Evolutionary conservation across 2,888 invertebrate genomes (phyloP).

Genomic region (Polyommatus iphigenia): DNA sequence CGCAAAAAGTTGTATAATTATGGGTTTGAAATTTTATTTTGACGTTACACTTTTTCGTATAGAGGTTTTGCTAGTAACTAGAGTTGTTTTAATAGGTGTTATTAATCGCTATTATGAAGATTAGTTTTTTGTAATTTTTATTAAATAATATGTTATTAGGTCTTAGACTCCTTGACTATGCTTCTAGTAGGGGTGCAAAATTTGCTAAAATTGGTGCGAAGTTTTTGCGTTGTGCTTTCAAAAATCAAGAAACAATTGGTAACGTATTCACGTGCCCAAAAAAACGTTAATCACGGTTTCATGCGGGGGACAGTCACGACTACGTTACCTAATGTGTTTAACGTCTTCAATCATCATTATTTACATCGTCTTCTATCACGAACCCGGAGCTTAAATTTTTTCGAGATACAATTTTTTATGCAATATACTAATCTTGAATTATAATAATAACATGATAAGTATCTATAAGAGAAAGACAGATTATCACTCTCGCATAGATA

Average conservation of each 20-base stretch:
- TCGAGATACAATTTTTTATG: too few relatives aligned
- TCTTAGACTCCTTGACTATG: too few relatives aligned
- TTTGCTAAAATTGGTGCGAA: background rate
- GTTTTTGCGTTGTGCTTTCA: background rate
- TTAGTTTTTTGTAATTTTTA: background rate
- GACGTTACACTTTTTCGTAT: background rate
- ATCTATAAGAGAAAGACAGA: too few relatives aligned
- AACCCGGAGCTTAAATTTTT: background rate
- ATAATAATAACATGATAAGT: too few relatives aligned
- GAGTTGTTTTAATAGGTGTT: background rate
- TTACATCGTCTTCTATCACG: background rate
- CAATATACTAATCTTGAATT: too few relatives aligned
- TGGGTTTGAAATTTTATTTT: background rate
- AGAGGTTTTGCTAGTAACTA: background rate
- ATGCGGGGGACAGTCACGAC: slow-evolving; percentile 60
- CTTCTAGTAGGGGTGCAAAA: too few relatives aligned
- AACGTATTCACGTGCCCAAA: slow-evolving; percentile 31
- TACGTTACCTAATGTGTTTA: slow-evolving; percentile 51
- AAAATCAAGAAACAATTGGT: slow-evolving; percentile 39
- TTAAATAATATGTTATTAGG: too few relatives aligned
- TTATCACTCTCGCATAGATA: too few relatives aligned
- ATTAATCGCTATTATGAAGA: background rate
- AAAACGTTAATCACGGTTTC: slow-evolving; percentile 50
- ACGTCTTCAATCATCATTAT: background rate
- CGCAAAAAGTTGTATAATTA: background rate